Conservation (phyloP, 2,797 vertebrate species). For the Tokudaia muenninki region DNA sequence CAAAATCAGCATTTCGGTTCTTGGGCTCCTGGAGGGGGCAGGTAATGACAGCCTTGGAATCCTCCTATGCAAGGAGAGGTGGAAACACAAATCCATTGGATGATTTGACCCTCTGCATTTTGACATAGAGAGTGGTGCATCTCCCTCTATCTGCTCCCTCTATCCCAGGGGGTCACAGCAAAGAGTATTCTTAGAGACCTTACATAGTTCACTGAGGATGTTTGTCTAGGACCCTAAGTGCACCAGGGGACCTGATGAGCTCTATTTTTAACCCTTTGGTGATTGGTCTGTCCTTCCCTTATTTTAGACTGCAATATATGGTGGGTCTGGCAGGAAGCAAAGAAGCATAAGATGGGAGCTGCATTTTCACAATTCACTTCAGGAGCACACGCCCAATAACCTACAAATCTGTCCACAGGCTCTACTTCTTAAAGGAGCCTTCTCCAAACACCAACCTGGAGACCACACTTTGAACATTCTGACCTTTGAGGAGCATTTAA, state of each 20-base stretch:
- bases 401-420: neutral
- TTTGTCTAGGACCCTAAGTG: neutral
- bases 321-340: neutral
- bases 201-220: neutral
- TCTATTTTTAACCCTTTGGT: neutral
- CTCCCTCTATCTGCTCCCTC: neutral
- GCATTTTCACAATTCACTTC: neutral
- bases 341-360: neutral
- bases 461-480: neutral
- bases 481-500: neutral
- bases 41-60: neutral
- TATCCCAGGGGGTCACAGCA: neutral
- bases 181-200: too few relatives aligned
- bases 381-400: neutral
- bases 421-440: neutral
- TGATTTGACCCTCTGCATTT: neutral
- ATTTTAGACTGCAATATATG: neutral
- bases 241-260: neutral
- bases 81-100: neutral
- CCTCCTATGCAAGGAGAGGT: neutral
- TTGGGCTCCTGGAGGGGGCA: neutral
- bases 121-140: neutral
- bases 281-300: neutral
- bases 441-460: neutral
- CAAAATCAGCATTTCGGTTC: neutral